A percentile compares a stretch with the other conserved stretches of the same genome.
These are phyloP conservation scores for Spondyliosoma cantharus DNA, from an alignment of 2,797 vertebrate genomes.

Conservation along the genomic window DNA sequence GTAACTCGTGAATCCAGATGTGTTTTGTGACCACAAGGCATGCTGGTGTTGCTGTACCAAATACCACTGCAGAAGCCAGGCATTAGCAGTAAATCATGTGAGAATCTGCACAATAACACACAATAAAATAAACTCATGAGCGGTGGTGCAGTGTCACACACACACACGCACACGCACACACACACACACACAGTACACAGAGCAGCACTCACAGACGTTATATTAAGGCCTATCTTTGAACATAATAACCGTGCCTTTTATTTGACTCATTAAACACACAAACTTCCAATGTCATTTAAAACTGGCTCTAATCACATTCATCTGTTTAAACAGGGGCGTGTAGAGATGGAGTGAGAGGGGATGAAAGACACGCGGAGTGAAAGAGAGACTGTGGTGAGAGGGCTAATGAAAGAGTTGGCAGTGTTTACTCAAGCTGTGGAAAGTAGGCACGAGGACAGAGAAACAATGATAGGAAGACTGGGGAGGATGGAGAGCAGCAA, in stretches of 20 bases:
- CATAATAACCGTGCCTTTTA: slow-evolving; percentile 77
- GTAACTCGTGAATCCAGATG: slow-evolving; percentile 40
- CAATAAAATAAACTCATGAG: slow-evolving; percentile 56
- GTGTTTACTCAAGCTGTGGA: slow-evolving; percentile 79
- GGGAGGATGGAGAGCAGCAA: slow-evolving; percentile 31
- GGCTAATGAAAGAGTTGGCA: slow-evolving; percentile 80
- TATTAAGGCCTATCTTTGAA: slow-evolving; percentile 74
- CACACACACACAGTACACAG: slow-evolving; percentile 23
- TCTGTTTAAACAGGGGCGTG: slow-evolving; percentile 83
- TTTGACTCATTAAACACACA: slow-evolving; percentile 83
- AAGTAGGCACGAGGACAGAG: slow-evolving; percentile 65
- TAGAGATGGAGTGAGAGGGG: slow-evolving; percentile 62
- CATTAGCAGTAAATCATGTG: slow-evolving; percentile 64
- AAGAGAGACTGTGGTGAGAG: slow-evolving; percentile 71
- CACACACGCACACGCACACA: slow-evolving; percentile 27
- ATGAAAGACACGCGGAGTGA: slow-evolving; percentile 71
- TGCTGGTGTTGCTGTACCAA: slow-evolving; percentile 45
- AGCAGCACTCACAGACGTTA: slow-evolving; percentile 45
- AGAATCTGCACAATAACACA: slow-evolving; percentile 53
- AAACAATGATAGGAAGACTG: slow-evolving; percentile 47
- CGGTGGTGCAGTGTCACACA: slow-evolving; percentile 33
- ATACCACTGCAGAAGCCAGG: slow-evolving; percentile 25
- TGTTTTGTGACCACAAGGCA: slow-evolving; percentile 22
- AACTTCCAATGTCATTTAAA: slow-evolving; percentile 84
- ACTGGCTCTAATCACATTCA: slow-evolving; percentile 83